Evolutionary conservation across 2,888 invertebrate genomes (phyloP).

Genomic region (Lithophane socia): DNA sequence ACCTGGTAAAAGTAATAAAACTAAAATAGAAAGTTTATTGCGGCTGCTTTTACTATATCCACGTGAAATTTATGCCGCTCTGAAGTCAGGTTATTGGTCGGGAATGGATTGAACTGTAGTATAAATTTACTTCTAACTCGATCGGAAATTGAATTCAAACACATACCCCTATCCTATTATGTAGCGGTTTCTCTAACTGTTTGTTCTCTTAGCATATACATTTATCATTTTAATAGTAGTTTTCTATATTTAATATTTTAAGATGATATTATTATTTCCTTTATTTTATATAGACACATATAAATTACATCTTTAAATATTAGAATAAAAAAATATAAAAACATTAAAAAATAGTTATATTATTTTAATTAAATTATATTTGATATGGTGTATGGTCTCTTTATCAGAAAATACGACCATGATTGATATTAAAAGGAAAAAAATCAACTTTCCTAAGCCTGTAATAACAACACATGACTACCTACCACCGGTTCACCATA

Average conservation of each 20-base stretch:
- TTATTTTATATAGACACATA: too few species aligned
- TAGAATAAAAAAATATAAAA: too few species aligned
- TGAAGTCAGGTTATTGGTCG: constrained; percentile 68
- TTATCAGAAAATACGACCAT: background rate
- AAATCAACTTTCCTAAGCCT: background rate
- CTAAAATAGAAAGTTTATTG: constrained; percentile 78
- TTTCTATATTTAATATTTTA: background rate
- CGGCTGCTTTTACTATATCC: constrained; percentile 73
- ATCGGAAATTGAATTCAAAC: constrained; percentile 70
- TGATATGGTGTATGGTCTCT: background rate
- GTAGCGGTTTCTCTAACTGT: constrained; percentile 23
- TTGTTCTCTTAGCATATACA: constrained; percentile 21
- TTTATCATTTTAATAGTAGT: background rate
- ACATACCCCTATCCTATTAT: constrained; percentile 50
- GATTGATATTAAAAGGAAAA: background rate
- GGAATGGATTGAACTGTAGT: constrained; percentile 70
- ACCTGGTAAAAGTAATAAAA: constrained; percentile 73
- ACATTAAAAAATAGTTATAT: too few species aligned
- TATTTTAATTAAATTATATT: background rate
- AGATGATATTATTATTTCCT: background rate
- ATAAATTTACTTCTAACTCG: constrained; percentile 67
- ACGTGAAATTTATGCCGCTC: constrained; percentile 70
- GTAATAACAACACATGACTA: background rate
- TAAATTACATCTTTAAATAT: too few species aligned
- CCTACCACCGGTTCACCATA: too few species aligned